These are phyloP conservation scores for Xestia sexstrigata DNA, from an alignment of 2,888 invertebrate genomes.

Conservation along the genomic window DNA sequence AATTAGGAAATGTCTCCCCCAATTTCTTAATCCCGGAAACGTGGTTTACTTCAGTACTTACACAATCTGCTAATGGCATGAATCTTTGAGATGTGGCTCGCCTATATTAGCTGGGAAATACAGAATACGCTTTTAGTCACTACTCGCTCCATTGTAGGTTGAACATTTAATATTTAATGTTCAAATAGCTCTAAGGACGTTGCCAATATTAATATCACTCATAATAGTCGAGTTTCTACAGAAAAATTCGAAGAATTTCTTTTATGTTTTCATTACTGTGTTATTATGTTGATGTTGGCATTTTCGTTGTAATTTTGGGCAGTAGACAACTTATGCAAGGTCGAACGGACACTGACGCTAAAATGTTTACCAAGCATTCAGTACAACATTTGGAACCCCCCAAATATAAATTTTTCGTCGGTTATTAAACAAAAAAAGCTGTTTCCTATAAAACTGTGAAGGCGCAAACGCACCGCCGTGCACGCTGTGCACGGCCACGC, in stretches of 20 bases:
- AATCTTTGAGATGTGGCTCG: constrained; percentile 37
- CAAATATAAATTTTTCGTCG: no score
- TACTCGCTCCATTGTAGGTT: not conserved
- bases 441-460: no score
- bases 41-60: constrained; percentile 39
- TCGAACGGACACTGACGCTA: no score
- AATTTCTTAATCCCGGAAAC: constrained; percentile 34
- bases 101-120: constrained; percentile 38
- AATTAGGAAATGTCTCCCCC: constrained; percentile 29
- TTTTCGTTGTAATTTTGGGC: not conserved
- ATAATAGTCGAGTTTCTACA: not conserved
- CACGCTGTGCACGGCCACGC: no score
- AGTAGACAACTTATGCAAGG: not conserved
- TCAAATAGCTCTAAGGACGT: not conserved
- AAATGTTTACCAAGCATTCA: no score
- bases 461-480: no score
- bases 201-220: not conserved
- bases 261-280: not conserved
- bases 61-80: constrained; percentile 40
- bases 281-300: not conserved
- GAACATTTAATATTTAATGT: not conserved
- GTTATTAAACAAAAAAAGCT: no score
- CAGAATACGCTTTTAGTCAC: constrained; percentile 26
- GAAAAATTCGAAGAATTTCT: not conserved
- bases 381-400: no score